Evolutionary conservation across 2,888 invertebrate species (phyloP).

Genomic region (Chalcosyrphus nemorum): DNA sequence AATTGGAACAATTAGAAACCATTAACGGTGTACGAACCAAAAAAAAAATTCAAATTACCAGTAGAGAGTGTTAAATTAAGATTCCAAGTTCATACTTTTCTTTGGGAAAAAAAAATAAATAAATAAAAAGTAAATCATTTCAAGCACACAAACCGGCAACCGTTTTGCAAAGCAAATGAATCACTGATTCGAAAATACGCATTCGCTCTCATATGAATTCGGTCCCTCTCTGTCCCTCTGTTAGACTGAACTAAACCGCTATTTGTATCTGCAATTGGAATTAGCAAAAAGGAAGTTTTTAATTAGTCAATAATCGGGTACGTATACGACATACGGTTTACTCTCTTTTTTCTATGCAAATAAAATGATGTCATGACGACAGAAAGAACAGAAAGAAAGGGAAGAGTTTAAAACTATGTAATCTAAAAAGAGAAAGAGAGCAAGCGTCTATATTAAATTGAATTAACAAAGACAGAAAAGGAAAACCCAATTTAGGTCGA

Average conservation of each 20-base stretch:
- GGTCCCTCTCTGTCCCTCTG: background rate
- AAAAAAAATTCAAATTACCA: background rate
- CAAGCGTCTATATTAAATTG: background rate
- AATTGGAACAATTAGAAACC: background rate
- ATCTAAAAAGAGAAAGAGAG: background rate
- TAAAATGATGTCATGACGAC: constrained; percentile 51
- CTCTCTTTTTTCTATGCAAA: too few relatives aligned
- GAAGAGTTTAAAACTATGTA: background rate
- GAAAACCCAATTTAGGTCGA: constrained; percentile 40
- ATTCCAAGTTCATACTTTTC: constrained; percentile 29
- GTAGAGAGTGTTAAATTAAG: background rate
- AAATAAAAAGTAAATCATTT: constrained; percentile 3
- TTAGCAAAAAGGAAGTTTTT: constrained; percentile 52
- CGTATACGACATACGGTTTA: background rate
- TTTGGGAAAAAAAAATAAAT: background rate
- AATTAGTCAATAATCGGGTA: constrained; percentile 38
- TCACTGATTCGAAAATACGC: constrained; percentile 12
- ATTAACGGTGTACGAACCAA: constrained; percentile 10
- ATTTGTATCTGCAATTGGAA: constrained; percentile 21
- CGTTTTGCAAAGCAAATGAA: constrained; percentile 10
- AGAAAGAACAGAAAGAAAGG: background rate
- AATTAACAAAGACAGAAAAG: constrained; percentile 12
- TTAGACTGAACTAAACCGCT: constrained; percentile 4
- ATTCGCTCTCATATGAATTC: background rate
- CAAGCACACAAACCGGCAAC: background rate